Base-by-base conservation (phyloP, 2,888 invertebrate species). In the Zaprionus obscuricornis region DNA sequence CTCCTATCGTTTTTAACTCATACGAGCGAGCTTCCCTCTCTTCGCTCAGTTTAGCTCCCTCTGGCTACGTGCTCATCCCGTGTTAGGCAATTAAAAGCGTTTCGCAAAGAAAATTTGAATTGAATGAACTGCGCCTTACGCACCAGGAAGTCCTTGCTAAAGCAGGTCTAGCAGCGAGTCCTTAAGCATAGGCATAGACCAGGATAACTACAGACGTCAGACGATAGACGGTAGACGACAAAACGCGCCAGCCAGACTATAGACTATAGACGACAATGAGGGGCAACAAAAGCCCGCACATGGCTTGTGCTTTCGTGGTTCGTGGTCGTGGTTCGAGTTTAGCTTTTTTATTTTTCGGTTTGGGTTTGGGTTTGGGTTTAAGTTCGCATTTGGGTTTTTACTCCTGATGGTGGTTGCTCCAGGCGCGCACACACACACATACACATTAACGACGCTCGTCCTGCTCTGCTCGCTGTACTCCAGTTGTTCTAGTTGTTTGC, bases 121-220 rank as follows among this genome's bases (percentile, higher is more conserved):
- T 81, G 81, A 83, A 85, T 81, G 84, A 81, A 83, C 73, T 73
- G 63, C 68, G 74, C 67, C 84, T 79, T 85, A 85, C 86, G 81
- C 81, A 83, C 84, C 86, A 79, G 84, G 84, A 85, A 85, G 81
- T 81, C 84, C 70, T 66, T 63, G 43, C 56, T 39, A 51, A 68
- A 76, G 64, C 69, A 73, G 71, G 43, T 68, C 68, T 74, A 68
- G 60, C 45, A 52, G 45, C 72, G 45, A 49, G 73, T 72, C 60
- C 69, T 69, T 56, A 56, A 68, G 66, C 71, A 54, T 70, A 67
- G 52, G 57, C 67, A 68, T 64, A 73, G 65, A 22, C 51, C 47
- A 51, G 47, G 47, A 58, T 39, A 42, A 43, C n/a, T n/a, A n/a
- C n/a, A n/a, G n/a, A n/a, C 57, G 66, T 17, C 50, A 27, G 26